Evolutionary conservation across 92 coral and sea anemone genomes (phyloP), one percentile per base, ranked within the genome.

Genomic region (Pocillopora meandrina): DNA sequence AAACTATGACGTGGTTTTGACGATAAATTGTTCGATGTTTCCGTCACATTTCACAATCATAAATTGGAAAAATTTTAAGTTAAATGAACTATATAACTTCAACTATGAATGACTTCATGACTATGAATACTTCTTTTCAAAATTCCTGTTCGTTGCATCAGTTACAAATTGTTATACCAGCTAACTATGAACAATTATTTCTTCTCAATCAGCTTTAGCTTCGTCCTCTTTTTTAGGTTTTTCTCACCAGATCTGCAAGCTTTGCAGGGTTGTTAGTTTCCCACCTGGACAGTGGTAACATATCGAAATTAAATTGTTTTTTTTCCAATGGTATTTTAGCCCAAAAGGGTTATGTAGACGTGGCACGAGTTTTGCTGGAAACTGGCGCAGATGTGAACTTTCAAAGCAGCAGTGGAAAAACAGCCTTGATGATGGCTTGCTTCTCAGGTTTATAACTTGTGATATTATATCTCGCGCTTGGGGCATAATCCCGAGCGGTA

Each of bases 321-420:
- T 83, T 19, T 13, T 10, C 15, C 59, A 31, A 85, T 72, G 16
- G 42, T 47, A 17, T 71, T 75, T 73, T 87, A 97, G 99, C 99
- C 34, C 99, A 97, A 78, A 86, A 92, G 68, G 99, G 99, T 21
- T 97, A 95, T 47, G 63, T 81, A 18, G 95, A 92, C 0, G 85
- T 95, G 7, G 99, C 93, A 3, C 85, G 80, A 56, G 88, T 85
- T 34, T 75, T 97, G 64, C 76, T 97, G 57, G 93, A 90, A 18
- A 83, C 85, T 65, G 95, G 93, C 72, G 99, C 95, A 12, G 97
- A 94, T 91, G 97, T 90, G 16, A 88, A 91, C 65, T 95, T 89
- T 77, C 99, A 92, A 64, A 97, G 95, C 90, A 92, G 85, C 77
- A 97, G 99, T 86, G 99, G 99, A 55, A 97, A 94, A 62, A 93